phyloP scores from a whole-genome alignment of 2,113 vertebrate species.

The Channa maculata region DNA sequence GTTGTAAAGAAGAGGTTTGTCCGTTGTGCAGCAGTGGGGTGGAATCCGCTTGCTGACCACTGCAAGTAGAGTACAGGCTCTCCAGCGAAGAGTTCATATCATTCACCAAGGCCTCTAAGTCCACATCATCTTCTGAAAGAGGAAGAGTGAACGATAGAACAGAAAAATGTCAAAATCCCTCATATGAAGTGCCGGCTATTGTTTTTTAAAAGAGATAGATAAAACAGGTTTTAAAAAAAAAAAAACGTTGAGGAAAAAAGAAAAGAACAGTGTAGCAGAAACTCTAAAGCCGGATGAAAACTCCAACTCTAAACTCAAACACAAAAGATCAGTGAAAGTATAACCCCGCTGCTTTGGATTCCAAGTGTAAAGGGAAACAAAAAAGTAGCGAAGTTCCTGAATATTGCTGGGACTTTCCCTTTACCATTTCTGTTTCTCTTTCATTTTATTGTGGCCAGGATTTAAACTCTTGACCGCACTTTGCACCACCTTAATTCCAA shows the following conservation, averaged over 20 bases:
- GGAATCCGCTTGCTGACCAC: slow-evolving; percentile 86
- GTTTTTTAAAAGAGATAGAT: too few relatives aligned
- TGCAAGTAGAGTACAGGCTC: slow-evolving; percentile 87
- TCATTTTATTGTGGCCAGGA: slow-evolving; percentile 42
- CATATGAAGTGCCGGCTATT: neutral
- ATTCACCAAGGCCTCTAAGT: slow-evolving; percentile 93
- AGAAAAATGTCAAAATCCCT: neutral
- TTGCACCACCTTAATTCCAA: slow-evolving; percentile 39
- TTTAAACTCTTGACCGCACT: slow-evolving; percentile 60
- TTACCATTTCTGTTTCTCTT: slow-evolving; percentile 56
- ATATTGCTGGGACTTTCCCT: slow-evolving; percentile 52
- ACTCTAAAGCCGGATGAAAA: too few relatives aligned
- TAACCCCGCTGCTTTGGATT: slow-evolving; percentile 11
- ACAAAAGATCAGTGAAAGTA: neutral
- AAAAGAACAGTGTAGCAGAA: too few relatives aligned
- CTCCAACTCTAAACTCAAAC: too few relatives aligned
- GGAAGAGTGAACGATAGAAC: neutral
- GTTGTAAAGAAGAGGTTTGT: slow-evolving; percentile 75
- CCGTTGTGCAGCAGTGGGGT: slow-evolving; percentile 90
- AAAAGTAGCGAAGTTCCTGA: slow-evolving; percentile 38
- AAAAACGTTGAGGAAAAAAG: neutral
- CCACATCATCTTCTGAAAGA: slow-evolving; percentile 92
- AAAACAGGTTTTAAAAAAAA: neutral
- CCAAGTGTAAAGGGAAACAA: slow-evolving; percentile 24
- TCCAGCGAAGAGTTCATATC: slow-evolving; percentile 95